Percentiles rank a stretch among this genome's conserved stretches.
Conservation (phyloP, 2,888 invertebrate genomes). For the Sinelater perroti region DNA sequence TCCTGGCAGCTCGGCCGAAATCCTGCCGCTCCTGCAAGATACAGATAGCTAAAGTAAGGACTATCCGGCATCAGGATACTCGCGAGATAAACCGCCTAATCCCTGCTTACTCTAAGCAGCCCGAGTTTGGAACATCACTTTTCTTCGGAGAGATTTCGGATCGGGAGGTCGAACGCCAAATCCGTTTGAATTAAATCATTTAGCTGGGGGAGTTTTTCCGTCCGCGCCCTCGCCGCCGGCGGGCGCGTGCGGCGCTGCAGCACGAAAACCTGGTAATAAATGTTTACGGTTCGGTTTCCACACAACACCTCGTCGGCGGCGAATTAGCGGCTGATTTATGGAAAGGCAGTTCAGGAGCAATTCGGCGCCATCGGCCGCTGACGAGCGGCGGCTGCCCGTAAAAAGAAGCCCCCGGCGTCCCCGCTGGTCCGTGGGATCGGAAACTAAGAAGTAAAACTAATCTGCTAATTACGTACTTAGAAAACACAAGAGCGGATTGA, state of each 20-base stretch:
- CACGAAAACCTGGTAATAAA: constrained; percentile 7
- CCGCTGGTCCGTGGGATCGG: no score
- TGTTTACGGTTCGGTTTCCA: constrained; percentile 3
- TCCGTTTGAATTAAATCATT: constrained; percentile 50
- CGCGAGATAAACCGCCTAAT: constrained; percentile 50
- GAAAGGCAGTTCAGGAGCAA: no score
- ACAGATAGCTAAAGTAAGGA: constrained; percentile 56
- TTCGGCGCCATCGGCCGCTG: no score
- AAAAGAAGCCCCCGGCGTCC: no score
- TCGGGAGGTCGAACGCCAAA: constrained; percentile 46
- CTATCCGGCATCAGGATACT: constrained; percentile 41
- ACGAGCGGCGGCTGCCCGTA: no score
- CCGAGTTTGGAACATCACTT: constrained; percentile 47
- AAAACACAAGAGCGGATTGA: no score
- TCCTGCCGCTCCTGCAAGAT: constrained; percentile 56
- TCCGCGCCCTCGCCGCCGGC: constrained; percentile 31
- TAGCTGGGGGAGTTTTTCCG: constrained; percentile 41
- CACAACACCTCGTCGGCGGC: no score
- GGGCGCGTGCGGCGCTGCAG: constrained; percentile 22
- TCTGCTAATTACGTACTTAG: no score
- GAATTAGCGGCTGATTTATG: no score
- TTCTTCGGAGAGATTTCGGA: constrained; percentile 47
- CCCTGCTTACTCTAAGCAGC: constrained; percentile 48
- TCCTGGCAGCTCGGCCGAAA: constrained; percentile 48
- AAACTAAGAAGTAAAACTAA: no score